Conservation (phyloP, 2,888 invertebrate species). For the Meghimatium bilineatum region DNA sequence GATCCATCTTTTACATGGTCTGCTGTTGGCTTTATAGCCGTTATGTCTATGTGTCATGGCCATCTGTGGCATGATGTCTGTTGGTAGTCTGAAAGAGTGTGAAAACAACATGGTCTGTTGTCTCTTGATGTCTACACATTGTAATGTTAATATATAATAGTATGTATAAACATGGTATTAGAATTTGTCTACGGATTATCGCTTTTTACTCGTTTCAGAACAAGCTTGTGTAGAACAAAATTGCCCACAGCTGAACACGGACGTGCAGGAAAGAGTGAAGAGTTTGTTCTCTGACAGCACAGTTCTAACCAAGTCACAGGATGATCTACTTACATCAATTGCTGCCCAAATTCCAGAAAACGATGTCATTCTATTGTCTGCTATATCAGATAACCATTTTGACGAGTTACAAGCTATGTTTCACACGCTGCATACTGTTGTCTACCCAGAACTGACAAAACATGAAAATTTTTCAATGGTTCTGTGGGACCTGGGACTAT, state of each 20-base stretch:
- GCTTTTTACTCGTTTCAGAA: slow-evolving; percentile 6
- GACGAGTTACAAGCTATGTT: slow-evolving; percentile 37
- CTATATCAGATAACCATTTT: slow-evolving; percentile 24
- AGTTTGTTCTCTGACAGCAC: slow-evolving; percentile 1
- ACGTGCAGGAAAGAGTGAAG: background rate
- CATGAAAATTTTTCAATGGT: slow-evolving; percentile 24
- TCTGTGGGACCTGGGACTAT: slow-evolving; percentile 24
- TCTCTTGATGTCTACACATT: no score
- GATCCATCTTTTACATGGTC: no score
- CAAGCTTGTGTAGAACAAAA: background rate
- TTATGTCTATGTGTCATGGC: no score
- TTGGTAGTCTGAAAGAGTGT: no score
- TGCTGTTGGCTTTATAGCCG: no score
- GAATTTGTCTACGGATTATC: no score
- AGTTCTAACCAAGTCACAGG: slow-evolving; percentile 2
- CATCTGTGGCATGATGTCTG: no score
- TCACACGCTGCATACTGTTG: slow-evolving; percentile 3
- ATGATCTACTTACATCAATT: slow-evolving; percentile 14
- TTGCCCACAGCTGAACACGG: slow-evolving; percentile 7
- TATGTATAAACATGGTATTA: no score
- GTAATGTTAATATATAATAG: no score
- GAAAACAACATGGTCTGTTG: no score
- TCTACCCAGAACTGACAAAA: slow-evolving; percentile 18
- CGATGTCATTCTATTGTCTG: slow-evolving; percentile 29
- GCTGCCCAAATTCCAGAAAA: slow-evolving; percentile 20